These are phyloP conservation scores for Tragelaphus buxtoni DNA, from an alignment of 2,113 vertebrate genomes.

Conservation along the genomic window DNA sequence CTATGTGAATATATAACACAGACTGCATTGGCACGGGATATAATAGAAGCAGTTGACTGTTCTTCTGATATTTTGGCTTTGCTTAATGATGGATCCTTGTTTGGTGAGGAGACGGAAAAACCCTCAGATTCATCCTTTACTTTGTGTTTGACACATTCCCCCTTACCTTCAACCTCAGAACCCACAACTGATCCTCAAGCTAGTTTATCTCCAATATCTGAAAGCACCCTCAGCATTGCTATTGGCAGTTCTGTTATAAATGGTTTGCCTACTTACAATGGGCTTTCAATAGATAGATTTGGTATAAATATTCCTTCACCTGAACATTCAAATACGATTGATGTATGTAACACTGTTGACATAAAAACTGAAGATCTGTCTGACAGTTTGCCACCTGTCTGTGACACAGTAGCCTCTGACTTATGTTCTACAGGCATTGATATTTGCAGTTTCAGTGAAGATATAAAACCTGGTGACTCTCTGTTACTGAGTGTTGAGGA, in stretches of 20 bases:
- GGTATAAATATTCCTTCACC: conserved; percentile 88
- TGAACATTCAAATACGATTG: conserved; percentile 81
- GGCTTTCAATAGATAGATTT: conserved; percentile 87
- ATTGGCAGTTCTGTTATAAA: conserved; percentile 87
- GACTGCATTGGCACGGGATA: conserved; percentile 88
- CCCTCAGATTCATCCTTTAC: conserved; percentile 82
- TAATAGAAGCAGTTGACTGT: conserved; percentile 89
- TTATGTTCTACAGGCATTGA: conserved; percentile 90
- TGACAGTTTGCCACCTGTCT: conserved; percentile 86
- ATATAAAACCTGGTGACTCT: conserved; percentile 91
- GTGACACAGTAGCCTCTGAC: conserved; percentile 86
- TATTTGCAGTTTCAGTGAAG: conserved; percentile 92
- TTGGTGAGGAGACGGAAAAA: conserved; percentile 84
- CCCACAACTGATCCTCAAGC: conserved; percentile 75
- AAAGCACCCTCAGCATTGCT: conserved; percentile 78
- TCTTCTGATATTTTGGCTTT: conserved; percentile 91
- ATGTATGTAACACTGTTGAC: conserved; percentile 87
- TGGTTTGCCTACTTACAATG: conserved; percentile 92
- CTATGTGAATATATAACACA: conserved; percentile 94
- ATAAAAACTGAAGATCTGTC: conserved; percentile 87
- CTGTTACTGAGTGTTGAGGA: conserved; percentile 94
- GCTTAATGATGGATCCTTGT: conserved; percentile 90
- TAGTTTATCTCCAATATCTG: conserved; percentile 76
- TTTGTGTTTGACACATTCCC: conserved; percentile 88
- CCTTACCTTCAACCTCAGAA: conserved; percentile 86